Conservation (phyloP, 2,888 invertebrate species). For the Halictus ligatus region DNA sequence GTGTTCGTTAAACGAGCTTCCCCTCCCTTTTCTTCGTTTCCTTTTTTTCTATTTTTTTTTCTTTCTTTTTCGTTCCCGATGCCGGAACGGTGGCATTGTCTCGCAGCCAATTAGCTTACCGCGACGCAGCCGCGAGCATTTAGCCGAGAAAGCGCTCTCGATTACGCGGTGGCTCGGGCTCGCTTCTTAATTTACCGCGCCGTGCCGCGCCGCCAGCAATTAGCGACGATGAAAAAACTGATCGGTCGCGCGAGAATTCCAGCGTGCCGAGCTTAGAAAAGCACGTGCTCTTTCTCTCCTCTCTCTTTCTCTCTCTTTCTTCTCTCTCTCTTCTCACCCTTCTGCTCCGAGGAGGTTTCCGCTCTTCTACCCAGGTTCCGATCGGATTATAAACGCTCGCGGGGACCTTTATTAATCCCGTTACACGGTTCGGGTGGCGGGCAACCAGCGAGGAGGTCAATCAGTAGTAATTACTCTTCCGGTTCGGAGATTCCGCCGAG, state of each 20-base stretch:
- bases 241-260: constrained; percentile 29
- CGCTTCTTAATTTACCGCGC: constrained; percentile 65
- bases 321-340: background rate
- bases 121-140: constrained; percentile 37
- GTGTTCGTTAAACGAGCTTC: constrained; percentile 39
- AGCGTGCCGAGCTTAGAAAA: constrained; percentile 53
- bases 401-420: constrained; percentile 77
- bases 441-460: constrained; percentile 68
- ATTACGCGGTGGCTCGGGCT: constrained; percentile 40
- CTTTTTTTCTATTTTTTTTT: background rate
- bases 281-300: constrained; percentile 65
- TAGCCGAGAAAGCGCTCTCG: constrained; percentile 49
- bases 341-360: background rate
- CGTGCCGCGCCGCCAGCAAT: constrained; percentile 55
- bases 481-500: constrained; percentile 63
- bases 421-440: constrained; percentile 69
- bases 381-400: constrained; percentile 68
- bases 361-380: background rate
- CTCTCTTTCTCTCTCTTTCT: too few species aligned
- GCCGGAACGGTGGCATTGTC: constrained; percentile 55
- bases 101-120: constrained; percentile 65
- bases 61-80: constrained; percentile 8
- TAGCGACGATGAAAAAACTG: constrained; percentile 45
- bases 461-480: constrained; percentile 75
- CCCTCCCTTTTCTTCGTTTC: background rate